Evolutionary conservation across 2,113 vertebrate genomes (phyloP), one percentile per base, ranked within the genome.

Genomic region (Colaptes auratus): DNA sequence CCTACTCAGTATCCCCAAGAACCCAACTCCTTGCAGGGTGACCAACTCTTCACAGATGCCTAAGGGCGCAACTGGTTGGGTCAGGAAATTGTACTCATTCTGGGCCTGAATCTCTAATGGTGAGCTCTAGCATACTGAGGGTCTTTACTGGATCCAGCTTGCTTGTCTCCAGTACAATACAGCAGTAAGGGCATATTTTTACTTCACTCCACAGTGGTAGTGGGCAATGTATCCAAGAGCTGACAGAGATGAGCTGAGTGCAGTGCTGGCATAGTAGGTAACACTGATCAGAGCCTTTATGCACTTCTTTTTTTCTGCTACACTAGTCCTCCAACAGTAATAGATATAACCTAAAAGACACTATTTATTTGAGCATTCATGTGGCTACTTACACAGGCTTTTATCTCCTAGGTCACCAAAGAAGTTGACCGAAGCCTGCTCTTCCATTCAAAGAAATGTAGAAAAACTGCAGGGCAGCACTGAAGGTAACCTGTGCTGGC

Each of bases 131-230:
- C 28, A 44, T 3, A 67, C n/a, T 7, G 30, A 63, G 3, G 3
- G 33, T 13, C 13, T 65, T 70, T 11, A 50, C 0, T 23, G 28
- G 31, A 56, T 42, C 30, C 58, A 60, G 30, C n/a, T 60, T 67
- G 52, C n/a, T 3, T 1, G n/a, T 23, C n/a, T 58, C 33, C 63
- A 70, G 30, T 24, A 28, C 15, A n/a, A 67, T 2, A 20, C 10
- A 14, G 24, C 5, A 30, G 11, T 6, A 82, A 44, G 0, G 44
- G 25, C 0, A 0, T 15, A 13, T 35, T 7, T 48, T 20, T n/a
- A 46, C 44, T 75, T 53, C 6, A 73, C 16, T 67, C 31, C 1
- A 2, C 7, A 25, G 56, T 8, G 36, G 50, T 6, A 28, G 60
- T 1, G 28, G 52, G 20, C 36, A 30, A 55, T 2, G 9, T 12